Evolutionary conservation across 2,888 invertebrate genomes (phyloP).

Genomic region (Hipparchia sbordonii): DNA sequence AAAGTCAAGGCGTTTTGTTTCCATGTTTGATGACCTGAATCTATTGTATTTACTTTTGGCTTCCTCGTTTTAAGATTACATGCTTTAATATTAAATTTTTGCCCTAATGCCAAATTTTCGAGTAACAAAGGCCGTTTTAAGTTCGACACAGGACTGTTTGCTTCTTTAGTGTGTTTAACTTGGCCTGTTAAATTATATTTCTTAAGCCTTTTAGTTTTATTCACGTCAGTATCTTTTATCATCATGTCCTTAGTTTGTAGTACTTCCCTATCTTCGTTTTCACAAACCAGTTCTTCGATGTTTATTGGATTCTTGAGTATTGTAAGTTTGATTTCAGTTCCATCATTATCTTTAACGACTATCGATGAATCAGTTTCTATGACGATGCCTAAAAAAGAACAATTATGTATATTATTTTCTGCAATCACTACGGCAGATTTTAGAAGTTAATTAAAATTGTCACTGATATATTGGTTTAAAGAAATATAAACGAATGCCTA

Average conservation of each 20-base stretch:
- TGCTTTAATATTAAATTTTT: slow-evolving; percentile 39
- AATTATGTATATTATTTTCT: slow-evolving; percentile 33
- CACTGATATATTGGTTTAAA: too few relatives aligned
- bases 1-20: slow-evolving; percentile 60
- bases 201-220: slow-evolving; percentile 10
- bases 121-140: slow-evolving; percentile 59
- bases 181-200: slow-evolving; percentile 26
- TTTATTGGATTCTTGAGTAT: slow-evolving; percentile 60
- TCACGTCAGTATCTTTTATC: slow-evolving; percentile 10
- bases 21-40: slow-evolving; percentile 48
- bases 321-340: slow-evolving; percentile 53
- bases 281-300: slow-evolving; percentile 51
- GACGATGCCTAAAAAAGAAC: slow-evolving; percentile 67
- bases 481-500: too few relatives aligned
- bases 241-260: slow-evolving; percentile 8
- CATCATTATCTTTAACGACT: slow-evolving; percentile 59
- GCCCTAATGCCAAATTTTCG: slow-evolving; percentile 47
- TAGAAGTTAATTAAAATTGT: background rate
- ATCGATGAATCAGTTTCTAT: slow-evolving; percentile 58
- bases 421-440: background rate
- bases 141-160: slow-evolving; percentile 38
- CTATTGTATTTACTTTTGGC: slow-evolving; percentile 37
- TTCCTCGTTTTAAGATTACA: slow-evolving; percentile 50
- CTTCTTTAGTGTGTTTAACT: background rate
- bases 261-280: slow-evolving; percentile 43